Evolutionary conservation across 2,113 vertebrate genomes (phyloP).

Genomic region (Amphilophus citrinellus): DNA sequence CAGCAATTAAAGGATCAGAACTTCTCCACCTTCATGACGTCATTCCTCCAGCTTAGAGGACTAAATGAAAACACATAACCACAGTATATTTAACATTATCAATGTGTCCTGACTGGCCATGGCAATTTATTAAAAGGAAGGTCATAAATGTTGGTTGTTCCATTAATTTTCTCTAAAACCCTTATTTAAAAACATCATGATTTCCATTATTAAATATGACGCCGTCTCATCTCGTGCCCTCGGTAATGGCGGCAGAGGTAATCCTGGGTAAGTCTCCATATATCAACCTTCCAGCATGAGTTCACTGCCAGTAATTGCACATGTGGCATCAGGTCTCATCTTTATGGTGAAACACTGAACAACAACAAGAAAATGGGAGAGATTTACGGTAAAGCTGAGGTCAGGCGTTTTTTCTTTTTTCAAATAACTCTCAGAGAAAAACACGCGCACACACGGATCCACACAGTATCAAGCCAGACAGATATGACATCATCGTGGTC

Average conservation of each 20-base stretch:
- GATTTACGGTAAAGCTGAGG: slow-evolving; percentile 64
- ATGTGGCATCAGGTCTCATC: slow-evolving; percentile 59
- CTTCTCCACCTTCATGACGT: not conserved
- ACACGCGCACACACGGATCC: slow-evolving; percentile 10
- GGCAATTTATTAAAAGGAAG: slow-evolving; percentile 13
- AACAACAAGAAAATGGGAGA: slow-evolving; percentile 35
- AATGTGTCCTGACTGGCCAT: not conserved
- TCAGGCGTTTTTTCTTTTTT: slow-evolving; percentile 38
- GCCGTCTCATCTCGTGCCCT: slow-evolving; percentile 20
- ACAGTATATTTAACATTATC: not conserved
- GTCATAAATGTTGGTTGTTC: slow-evolving; percentile 38
- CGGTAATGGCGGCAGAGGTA: slow-evolving; percentile 33
- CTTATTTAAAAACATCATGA: slow-evolving; percentile 36
- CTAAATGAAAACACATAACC: not conserved
- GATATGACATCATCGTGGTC: slow-evolving; percentile 70
- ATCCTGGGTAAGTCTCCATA: slow-evolving; percentile 53
- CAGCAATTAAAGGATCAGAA: not conserved
- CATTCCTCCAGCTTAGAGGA: not conserved
- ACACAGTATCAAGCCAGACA: slow-evolving; percentile 59
- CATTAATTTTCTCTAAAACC: slow-evolving; percentile 37
- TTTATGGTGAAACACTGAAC: slow-evolving; percentile 31
- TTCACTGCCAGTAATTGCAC: slow-evolving; percentile 47
- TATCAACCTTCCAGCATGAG: slow-evolving; percentile 32
- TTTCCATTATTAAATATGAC: slow-evolving; percentile 47
- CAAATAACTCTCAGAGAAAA: too few relatives aligned